phyloP scores from a whole-genome alignment of 2,113 vertebrate genomes.

The Crotalus helleri region DNA sequence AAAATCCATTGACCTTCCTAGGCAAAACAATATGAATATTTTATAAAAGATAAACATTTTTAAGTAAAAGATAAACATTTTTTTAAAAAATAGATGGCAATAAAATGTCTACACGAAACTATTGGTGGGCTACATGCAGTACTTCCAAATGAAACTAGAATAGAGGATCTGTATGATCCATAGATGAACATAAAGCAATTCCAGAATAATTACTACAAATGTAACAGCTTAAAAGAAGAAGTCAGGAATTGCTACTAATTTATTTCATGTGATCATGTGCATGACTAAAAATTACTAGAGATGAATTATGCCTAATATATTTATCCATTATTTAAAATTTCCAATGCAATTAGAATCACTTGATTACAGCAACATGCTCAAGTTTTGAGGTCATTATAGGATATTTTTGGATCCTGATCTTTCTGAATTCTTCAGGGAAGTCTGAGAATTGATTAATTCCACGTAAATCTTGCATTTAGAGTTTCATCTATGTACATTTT shows the following conservation, averaged over 20 bases:
- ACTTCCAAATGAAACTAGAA: neutral
- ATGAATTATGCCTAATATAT: neutral
- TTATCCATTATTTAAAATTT: neutral
- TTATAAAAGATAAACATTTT: too few species aligned
- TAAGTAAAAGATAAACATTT: too few species aligned
- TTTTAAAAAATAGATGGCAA: too few species aligned
- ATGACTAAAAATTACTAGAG: neutral
- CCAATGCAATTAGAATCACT: constrained; percentile 1
- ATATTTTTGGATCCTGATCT: neutral
- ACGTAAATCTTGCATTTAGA: neutral
- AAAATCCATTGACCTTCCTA: too few species aligned
- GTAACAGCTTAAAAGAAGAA: neutral
- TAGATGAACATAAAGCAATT: neutral
- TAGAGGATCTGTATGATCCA: neutral
- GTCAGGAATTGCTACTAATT: neutral
- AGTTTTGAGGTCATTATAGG: neutral
- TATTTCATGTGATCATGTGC: neutral
- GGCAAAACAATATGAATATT: too few species aligned
- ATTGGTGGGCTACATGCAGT: neutral
- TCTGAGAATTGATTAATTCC: neutral
- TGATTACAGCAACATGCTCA: neutral
- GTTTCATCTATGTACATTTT: neutral
- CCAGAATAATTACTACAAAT: neutral
- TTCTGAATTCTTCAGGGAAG: neutral
- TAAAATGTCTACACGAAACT: neutral